Base-by-base conservation (phyloP, 2,113 vertebrate species). In the Podiceps cristatus region DNA sequence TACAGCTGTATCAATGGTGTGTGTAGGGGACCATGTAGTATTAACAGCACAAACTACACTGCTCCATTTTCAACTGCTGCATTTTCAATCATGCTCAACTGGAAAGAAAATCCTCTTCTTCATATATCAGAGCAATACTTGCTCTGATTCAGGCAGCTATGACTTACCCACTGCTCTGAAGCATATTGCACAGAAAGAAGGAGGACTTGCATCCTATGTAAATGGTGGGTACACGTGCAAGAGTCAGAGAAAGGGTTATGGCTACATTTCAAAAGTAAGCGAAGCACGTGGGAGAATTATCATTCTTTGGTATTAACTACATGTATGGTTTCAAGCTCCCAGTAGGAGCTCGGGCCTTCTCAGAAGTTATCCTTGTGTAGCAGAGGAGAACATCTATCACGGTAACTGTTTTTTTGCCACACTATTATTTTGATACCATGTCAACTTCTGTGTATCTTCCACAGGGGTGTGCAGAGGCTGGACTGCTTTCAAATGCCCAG, bases 351-450 rank as follows among this genome's bases (percentile, higher is more conserved):
- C 67, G 14, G 47, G 33, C 59, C 55, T 88, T 93, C 52, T 47
- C 40, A 42, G 78, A 49, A 28, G 20, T 77, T 86, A 14, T 66
- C 18, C 6, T n/a, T 74, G 0, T 27, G 20, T 8, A 24, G 47
- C 60, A 77, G 45, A 71, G 24, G 23, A 60, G 40, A 88, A 55
- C 9, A 3, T 0, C 1, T n/a, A 4, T 50, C 75, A 31, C 27
- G 11, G 11, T 33, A 2, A 3, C 28, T 10, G 13, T 1, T 52
- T 42, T 49, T 78, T 55, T 66, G 14, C 49, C 9, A 27, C 24
- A 3, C 7, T 53, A 0, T 20, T 68, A 0, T 56, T 96, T 93
- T 85, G 7, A 33, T 87, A 1, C 68, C 1, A 0, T 25, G 9
- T 78, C 18, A 47, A 31, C n/a, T 42, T 86, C 47, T 37, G 1